Percentiles rank a stretch among this genome's conserved stretches.
These are phyloP conservation scores for Aphelocoma coerulescens DNA, from an alignment of 2,113 vertebrate species.

Conservation along the genomic window DNA sequence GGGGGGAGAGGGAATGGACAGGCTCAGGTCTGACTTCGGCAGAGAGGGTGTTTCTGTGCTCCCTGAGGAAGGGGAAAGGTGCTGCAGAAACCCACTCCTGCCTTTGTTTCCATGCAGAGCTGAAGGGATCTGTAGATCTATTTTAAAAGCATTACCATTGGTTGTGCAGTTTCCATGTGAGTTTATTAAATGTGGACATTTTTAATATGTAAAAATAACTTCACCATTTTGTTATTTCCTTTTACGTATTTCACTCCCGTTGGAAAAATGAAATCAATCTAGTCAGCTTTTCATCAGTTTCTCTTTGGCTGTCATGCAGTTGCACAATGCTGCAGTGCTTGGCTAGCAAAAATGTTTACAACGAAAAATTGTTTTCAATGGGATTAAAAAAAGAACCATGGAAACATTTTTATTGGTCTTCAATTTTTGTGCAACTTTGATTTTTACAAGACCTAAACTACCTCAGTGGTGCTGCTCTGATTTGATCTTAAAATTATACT, in stretches of 20 bases:
- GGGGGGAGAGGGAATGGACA: neutral
- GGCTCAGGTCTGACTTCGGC: neutral
- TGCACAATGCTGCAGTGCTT: slow-evolving; percentile 66
- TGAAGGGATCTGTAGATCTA: neutral
- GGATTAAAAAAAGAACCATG: slow-evolving; percentile 55
- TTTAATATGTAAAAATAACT: slow-evolving; percentile 58
- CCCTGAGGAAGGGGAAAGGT: neutral
- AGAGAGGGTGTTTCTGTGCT: neutral
- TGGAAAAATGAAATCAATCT: slow-evolving; percentile 68
- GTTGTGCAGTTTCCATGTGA: slow-evolving; percentile 8
- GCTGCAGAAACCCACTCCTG: neutral
- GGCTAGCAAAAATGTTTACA: slow-evolving; percentile 66
- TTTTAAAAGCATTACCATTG: slow-evolving; percentile 3
- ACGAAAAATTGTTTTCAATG: slow-evolving; percentile 62
- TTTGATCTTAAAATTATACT: neutral
- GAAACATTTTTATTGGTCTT: slow-evolving; percentile 59
- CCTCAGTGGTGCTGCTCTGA: neutral
- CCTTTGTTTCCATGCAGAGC: neutral
- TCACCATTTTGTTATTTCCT: slow-evolving; percentile 65
- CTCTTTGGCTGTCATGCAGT: slow-evolving; percentile 64
- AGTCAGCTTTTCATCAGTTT: slow-evolving; percentile 68
- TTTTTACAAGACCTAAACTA: neutral
- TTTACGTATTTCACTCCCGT: slow-evolving; percentile 53
- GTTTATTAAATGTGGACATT: slow-evolving; percentile 49
- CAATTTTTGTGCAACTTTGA: slow-evolving; percentile 16